Evolutionary conservation across 2,113 vertebrate species (phyloP).

Genomic region (Acanthochromis polyacanthus): DNA sequence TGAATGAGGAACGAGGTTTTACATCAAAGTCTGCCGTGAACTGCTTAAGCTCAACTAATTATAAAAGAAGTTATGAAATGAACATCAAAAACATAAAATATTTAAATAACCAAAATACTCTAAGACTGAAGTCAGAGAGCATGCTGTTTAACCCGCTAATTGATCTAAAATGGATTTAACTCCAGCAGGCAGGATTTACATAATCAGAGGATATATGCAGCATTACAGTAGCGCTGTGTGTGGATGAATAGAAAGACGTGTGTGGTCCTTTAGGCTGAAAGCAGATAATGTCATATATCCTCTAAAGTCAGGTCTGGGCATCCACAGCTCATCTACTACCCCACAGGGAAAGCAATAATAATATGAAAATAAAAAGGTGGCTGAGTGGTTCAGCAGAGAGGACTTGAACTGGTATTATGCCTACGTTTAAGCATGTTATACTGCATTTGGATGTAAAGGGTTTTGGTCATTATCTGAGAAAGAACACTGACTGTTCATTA

Average conservation of each 20-base stretch:
- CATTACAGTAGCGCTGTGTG: background rate
- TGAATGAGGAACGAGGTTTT: conserved; percentile 40
- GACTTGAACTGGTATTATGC: no score
- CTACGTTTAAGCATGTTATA: no score
- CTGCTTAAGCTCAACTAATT: conserved; percentile 33
- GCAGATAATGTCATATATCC: conserved; percentile 33
- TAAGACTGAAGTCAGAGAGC: conserved; percentile 29
- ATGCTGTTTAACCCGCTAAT: conserved; percentile 57
- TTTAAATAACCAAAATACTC: conserved; percentile 55
- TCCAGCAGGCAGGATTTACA: conserved; percentile 60
- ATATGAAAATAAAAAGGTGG: background rate
- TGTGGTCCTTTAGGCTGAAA: conserved; percentile 30
- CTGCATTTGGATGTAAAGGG: background rate
- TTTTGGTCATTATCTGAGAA: conserved; percentile 10
- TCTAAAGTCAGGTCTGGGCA: conserved; percentile 26
- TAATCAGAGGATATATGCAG: conserved; percentile 50
- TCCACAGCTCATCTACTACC: conserved; percentile 14
- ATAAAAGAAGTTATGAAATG: conserved; percentile 49
- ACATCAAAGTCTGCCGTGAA: conserved; percentile 46
- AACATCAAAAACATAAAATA: conserved; percentile 55
- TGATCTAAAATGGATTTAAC: conserved; percentile 55
- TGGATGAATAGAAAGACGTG: conserved; percentile 24
- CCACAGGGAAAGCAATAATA: conserved; percentile 15
- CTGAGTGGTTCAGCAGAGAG: background rate
- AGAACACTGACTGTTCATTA: background rate